Conservation (phyloP, 64 coral and sea anemone genomes). For the Exaiptasia diaphana region DNA sequence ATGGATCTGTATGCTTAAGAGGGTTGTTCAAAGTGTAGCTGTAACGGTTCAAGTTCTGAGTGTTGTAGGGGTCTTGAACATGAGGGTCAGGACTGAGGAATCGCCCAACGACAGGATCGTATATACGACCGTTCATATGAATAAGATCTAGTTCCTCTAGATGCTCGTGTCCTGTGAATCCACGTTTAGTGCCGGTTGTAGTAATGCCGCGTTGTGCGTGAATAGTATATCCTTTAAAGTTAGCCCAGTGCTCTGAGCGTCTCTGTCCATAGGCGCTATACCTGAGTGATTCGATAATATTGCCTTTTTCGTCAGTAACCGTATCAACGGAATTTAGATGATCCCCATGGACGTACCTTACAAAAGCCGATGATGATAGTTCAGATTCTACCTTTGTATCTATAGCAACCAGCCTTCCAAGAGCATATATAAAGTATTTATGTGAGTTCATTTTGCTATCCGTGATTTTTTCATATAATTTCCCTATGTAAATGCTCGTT, state of each 20-base stretch:
- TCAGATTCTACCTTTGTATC: background rate
- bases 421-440: conserved; percentile 6
- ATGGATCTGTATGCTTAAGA: conserved; percentile 10
- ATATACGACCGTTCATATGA: background rate
- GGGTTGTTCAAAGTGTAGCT: conserved; percentile 38
- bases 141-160: background rate
- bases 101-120: conserved; percentile 5
- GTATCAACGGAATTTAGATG: conserved; percentile 7
- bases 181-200: background rate
- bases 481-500: background rate
- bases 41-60: conserved; percentile 24
- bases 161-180: conserved; percentile 13
- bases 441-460: background rate
- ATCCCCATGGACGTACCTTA: background rate
- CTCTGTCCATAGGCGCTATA: conserved; percentile 7
- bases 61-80: background rate
- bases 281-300: background rate
- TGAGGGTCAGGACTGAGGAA: conserved; percentile 18
- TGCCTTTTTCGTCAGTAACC: background rate
- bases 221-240: background rate
- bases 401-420: background rate
- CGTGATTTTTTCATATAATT: background rate
- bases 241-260: background rate
- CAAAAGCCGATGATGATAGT: background rate
- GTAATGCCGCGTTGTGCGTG: background rate